Evolutionary conservation across 2,797 vertebrate genomes (phyloP).

Genomic region (Xiphorhynchus erythropygius): DNA sequence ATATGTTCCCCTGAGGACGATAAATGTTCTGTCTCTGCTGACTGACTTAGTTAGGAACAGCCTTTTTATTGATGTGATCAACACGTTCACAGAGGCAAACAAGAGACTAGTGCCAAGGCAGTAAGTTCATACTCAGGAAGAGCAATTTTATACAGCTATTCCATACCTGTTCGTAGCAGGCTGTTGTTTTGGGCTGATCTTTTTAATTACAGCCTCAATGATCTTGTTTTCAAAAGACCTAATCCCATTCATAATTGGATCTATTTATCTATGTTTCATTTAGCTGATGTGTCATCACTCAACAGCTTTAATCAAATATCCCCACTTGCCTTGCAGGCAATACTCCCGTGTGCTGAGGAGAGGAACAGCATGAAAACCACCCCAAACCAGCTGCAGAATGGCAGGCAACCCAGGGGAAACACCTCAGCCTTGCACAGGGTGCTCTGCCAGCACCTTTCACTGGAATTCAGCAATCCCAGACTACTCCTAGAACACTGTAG

Average conservation of each 20-base stretch:
- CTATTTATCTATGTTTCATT: background rate
- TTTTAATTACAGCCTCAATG: background rate
- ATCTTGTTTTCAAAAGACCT: background rate
- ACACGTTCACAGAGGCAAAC: background rate
- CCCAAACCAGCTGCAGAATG: background rate
- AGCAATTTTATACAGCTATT: background rate
- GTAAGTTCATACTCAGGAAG: background rate
- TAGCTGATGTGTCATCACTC: background rate
- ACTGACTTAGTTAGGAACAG: background rate
- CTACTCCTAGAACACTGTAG: background rate
- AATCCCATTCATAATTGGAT: background rate
- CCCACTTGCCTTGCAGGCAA: background rate
- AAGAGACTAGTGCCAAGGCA: background rate
- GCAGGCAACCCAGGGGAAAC: background rate
- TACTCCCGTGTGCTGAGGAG: background rate
- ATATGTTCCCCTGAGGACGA: background rate
- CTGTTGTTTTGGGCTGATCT: fast-evolving
- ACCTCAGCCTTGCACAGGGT: fast-evolving
- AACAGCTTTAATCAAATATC: background rate
- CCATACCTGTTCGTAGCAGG: background rate
- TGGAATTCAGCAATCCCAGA: background rate
- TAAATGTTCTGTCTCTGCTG: background rate
- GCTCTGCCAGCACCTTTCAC: background rate
- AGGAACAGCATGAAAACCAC: background rate
- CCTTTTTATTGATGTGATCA: background rate